Conservation (phyloP, 2,888 invertebrate genomes). For the Trichopoda pennipes region DNA sequence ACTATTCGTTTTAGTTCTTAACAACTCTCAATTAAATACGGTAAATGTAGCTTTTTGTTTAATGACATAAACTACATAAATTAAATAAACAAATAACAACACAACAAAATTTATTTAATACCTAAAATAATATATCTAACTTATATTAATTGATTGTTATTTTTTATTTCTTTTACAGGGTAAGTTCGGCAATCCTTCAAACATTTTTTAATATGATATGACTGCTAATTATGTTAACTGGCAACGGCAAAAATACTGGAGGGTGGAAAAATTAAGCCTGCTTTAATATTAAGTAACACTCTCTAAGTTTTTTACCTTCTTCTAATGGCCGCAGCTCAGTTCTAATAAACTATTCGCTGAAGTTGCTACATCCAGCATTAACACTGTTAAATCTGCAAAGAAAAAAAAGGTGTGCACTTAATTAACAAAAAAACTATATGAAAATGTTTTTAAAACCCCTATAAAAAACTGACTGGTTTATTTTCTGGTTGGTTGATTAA, state of each 20-base stretch:
- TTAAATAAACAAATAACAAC: neutral
- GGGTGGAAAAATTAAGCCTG: no score
- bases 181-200: slow-evolving; percentile 24
- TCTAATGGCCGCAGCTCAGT: no score
- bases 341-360: slow-evolving; percentile 24
- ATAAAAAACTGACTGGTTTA: slow-evolving; percentile 9
- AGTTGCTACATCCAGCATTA: slow-evolving; percentile 21
- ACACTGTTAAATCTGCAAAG: neutral
- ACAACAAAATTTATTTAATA: neutral
- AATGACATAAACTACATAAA: neutral
- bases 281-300: neutral
- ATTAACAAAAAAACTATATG: neutral
- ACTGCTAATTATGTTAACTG: no score
- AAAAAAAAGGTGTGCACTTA: slow-evolving; percentile 34
- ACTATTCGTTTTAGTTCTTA: slow-evolving; percentile 14
- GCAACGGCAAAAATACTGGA: no score
- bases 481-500: slow-evolving; percentile 8
- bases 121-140: no score
- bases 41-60: slow-evolving; percentile 11
- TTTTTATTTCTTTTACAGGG: slow-evolving; percentile 33
- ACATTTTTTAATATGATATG: no score
- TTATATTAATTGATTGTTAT: no score
- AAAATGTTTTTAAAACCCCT: slow-evolving; percentile 23
- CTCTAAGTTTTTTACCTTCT: no score
- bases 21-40: slow-evolving; percentile 28